These are phyloP conservation scores for Drosophila jambulina DNA, from an alignment of 1,140 invertebrate genomes.

Conservation along the genomic window DNA sequence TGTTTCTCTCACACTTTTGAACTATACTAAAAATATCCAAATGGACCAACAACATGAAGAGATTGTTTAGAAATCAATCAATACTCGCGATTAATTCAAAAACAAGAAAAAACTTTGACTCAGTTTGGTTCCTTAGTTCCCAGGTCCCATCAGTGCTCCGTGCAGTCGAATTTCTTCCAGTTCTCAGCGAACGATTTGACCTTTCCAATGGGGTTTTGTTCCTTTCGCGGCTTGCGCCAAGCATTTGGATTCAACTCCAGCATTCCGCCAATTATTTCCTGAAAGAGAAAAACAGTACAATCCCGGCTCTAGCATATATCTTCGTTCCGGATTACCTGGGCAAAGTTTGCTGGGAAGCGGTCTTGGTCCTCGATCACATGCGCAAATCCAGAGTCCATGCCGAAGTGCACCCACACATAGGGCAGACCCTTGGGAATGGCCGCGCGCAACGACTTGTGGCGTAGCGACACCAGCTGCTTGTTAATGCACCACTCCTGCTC, in stretches of 20 bases:
- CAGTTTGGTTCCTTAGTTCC: too few relatives aligned
- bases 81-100: background rate
- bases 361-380: constrained; percentile 98
- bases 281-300: constrained; percentile 54
- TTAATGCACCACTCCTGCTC: constrained; percentile 98
- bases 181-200: constrained; percentile 70
- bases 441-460: constrained; percentile 90
- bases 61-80: background rate
- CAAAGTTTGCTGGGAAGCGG: constrained; percentile 95
- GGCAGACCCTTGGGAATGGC: constrained; percentile 96
- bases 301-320: too few relatives aligned
- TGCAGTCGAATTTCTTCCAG: constrained; percentile 78
- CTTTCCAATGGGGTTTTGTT: constrained; percentile 85
- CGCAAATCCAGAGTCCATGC: constrained; percentile 94
- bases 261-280: constrained; percentile 98
- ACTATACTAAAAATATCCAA: background rate
- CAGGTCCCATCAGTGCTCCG: constrained; percentile 29
- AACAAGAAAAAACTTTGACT: background rate
- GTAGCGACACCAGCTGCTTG: constrained; percentile 96
- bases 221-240: constrained; percentile 93
- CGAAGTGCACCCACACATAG: constrained; percentile 98
- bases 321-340: constrained; percentile 88
- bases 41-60: background rate
- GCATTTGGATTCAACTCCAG: constrained; percentile 93
- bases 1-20: too few relatives aligned